Evolutionary conservation across 2,797 vertebrate species (phyloP).

Genomic region (Ataeniobius toweri): DNA sequence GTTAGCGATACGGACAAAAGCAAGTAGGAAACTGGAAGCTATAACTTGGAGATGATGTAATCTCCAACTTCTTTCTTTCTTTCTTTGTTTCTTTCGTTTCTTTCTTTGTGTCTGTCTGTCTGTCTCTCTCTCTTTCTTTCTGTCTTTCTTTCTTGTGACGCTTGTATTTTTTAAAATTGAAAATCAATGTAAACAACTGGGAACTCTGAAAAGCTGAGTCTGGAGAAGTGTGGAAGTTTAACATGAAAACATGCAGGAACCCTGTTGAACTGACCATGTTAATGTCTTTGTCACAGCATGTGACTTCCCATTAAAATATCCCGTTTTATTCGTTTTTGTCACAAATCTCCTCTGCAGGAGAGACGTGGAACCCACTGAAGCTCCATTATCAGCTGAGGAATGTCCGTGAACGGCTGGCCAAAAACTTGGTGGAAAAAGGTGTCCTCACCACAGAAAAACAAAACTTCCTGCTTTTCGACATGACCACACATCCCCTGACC

Average conservation of each 20-base stretch:
- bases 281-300: background rate
- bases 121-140: background rate
- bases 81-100: no score
- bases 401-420: slow-evolving; percentile 92
- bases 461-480: slow-evolving; percentile 97
- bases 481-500: slow-evolving; percentile 96
- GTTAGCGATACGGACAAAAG: no score
- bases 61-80: no score
- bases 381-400: slow-evolving; percentile 96
- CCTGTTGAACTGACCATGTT: background rate
- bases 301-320: background rate
- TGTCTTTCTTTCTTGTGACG: background rate
- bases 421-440: slow-evolving; percentile 96
- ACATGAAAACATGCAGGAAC: background rate
- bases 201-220: background rate
- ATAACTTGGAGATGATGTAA: no score
- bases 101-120: no score
- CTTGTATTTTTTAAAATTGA: background rate
- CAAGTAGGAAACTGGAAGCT: no score
- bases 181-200: background rate
- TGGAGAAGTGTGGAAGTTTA: background rate
- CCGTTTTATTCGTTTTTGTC: background rate
- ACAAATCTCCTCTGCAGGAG: slow-evolving; percentile 76
- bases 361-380: slow-evolving; percentile 96
- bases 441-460: slow-evolving; percentile 97